phyloP scores from a whole-genome alignment of 2,888 invertebrate species.

The Spodoptera littoralis region DNA sequence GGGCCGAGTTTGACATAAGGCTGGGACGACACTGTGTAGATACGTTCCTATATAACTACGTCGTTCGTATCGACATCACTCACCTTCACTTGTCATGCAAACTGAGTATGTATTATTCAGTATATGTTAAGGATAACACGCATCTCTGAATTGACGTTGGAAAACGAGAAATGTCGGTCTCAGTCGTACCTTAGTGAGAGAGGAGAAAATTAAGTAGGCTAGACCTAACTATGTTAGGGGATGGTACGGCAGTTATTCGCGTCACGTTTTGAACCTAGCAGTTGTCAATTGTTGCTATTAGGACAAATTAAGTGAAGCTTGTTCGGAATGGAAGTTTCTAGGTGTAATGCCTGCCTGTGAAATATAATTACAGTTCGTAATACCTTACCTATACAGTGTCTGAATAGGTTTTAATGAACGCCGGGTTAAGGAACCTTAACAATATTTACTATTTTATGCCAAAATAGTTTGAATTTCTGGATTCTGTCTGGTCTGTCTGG shows the following conservation, averaged over 20 bases:
- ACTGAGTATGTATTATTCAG: slow-evolving; percentile 71
- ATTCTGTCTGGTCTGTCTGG: no score
- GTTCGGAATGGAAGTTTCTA: slow-evolving; percentile 32
- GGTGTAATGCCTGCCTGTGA: slow-evolving; percentile 13
- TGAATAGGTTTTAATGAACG: no score
- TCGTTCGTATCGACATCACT: slow-evolving; percentile 35
- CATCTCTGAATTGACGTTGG: slow-evolving; percentile 62
- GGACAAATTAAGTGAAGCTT: slow-evolving; percentile 45
- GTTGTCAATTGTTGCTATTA: slow-evolving; percentile 55
- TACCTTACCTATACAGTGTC: no score
- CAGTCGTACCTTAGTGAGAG: slow-evolving; percentile 17
- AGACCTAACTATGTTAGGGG: slow-evolving; percentile 40
- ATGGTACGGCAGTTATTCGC: slow-evolving; percentile 29
- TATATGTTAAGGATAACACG: slow-evolving; percentile 62
- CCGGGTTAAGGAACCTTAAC: no score
- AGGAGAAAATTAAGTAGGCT: slow-evolving; percentile 44
- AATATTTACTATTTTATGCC: no score
- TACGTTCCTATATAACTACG: not conserved
- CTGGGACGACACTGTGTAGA: slow-evolving; percentile 17
- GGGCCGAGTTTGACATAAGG: slow-evolving; percentile 16
- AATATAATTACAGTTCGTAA: slow-evolving; percentile 3
- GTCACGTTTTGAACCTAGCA: slow-evolving; percentile 47
- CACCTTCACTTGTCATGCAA: slow-evolving; percentile 68
- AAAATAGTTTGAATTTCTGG: no score
- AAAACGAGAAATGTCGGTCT: slow-evolving; percentile 58